Base-by-base conservation (phyloP, 2,797 vertebrate genomes). In the Morelia viridis region DNA sequence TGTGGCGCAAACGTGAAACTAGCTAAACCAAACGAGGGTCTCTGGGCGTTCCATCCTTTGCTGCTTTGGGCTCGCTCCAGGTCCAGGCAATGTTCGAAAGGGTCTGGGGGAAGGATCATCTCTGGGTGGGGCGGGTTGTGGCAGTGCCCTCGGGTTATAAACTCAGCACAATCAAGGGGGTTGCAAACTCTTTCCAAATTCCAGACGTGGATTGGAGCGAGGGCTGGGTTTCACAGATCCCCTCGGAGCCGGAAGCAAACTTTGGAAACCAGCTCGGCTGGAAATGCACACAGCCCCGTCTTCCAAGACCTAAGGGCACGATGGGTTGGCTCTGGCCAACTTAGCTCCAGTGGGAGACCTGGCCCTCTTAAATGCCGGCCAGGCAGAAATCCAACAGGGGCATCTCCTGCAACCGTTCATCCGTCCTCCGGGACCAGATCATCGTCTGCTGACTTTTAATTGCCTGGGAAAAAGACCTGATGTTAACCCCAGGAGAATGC, bases 401-500 rank as follows among this genome's bases (percentile, higher is more conserved):
- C 35, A 41, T 41, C 35, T 41, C 35, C 35, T 41, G 35, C 35
- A 41, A 41, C 35, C 35, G 35, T 41, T 76, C 71, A n/a, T n/a
- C 35, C 31, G 2, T 53, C 28, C 87, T 58, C 46, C 10, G 8
- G 8, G 41, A 58, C 15, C 31, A 10, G 1, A 0, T 68, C 92
- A 93, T 3, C n/a, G 46, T 88, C 93, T 90, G 94, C 92, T 86
- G 90, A 92, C 91, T 85, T 89, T 61, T 46, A 76, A 91, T 22
- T 22, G 61, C 57, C 71, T 90, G 87, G 90, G 71, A 28, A 89
- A 58, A 71, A 71, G 53, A 13, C 8, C 89, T 94, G 94, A 94
- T 13, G 17, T 93, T 88, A 91, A 24, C 1, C 4, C 1, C 24
- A 1, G 91, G 92, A 93, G 95, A 96, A 96, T 94, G 95, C 92